These are phyloP conservation scores for Lagopus leucura DNA, from an alignment of 2,113 vertebrate genomes.

Conservation along the genomic window DNA sequence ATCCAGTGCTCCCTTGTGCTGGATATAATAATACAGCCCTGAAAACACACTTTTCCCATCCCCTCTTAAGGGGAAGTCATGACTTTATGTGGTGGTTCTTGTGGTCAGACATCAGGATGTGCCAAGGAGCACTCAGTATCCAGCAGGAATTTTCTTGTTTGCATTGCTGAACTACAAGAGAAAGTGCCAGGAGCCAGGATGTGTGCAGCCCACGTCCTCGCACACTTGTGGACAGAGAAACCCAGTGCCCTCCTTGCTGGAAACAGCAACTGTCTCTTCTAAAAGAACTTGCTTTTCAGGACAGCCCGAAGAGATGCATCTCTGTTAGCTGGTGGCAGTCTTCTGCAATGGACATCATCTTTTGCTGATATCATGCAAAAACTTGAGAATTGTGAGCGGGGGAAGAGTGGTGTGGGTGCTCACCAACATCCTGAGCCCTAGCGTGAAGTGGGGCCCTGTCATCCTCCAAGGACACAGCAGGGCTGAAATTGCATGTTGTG, in stretches of 20 bases:
- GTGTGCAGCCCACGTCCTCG: not conserved
- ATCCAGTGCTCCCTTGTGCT: not conserved
- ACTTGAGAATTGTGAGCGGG: accelerated
- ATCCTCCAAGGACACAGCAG: accelerated
- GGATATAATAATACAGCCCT: not conserved
- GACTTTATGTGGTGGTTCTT: slow-evolving; percentile 34
- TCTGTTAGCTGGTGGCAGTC: not conserved
- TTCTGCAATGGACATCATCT: not conserved
- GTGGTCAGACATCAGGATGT: slow-evolving; percentile 46
- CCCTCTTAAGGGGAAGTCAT: not conserved
- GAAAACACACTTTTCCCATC: not conserved
- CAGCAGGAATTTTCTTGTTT: slow-evolving; percentile 1
- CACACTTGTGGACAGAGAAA: too few relatives aligned
- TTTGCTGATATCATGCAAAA: not conserved
- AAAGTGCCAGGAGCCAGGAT: not conserved
- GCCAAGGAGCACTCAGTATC: not conserved
- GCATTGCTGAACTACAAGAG: not conserved
- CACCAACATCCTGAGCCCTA: not conserved
- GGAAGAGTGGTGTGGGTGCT: not conserved
- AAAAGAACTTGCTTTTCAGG: not conserved
- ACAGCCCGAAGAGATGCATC: not conserved
- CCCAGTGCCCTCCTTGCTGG: accelerated
- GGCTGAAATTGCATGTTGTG: not conserved
- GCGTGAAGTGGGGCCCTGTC: accelerated
- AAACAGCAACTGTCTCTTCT: not conserved